A percentile compares a stretch with the other conserved stretches of the same genome.
These are phyloP conservation scores for Cordylochernes scorpioides DNA, from an alignment of 2,888 invertebrate species.

Conservation along the genomic window DNA sequence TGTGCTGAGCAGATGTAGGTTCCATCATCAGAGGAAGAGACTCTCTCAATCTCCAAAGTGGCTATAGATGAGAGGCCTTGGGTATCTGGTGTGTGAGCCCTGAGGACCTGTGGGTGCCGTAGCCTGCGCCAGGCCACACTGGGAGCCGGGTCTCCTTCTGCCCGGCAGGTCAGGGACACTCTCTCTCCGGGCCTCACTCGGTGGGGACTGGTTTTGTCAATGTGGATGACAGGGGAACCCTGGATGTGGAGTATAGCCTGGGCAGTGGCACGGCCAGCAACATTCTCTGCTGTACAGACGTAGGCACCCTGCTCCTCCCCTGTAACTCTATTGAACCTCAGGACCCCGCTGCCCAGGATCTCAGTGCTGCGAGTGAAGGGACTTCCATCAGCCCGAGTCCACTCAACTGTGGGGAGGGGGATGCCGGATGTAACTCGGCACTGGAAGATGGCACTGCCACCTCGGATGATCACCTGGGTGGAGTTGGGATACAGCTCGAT, in stretches of 20 bases:
- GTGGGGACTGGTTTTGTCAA: conserved; percentile 25
- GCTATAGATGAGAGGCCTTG: conserved; percentile 21
- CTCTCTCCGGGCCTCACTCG: conserved; percentile 36
- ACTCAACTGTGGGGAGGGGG: conserved; percentile 46
- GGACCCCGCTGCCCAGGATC: conserved; percentile 36
- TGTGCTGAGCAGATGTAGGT: conserved; percentile 32
- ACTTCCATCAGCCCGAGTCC: conserved; percentile 43
- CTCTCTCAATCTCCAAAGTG: conserved; percentile 30
- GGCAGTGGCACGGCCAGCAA: conserved; percentile 40
- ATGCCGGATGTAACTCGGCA: conserved; percentile 47
- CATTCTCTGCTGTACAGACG: conserved; percentile 54
- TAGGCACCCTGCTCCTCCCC: conserved; percentile 55
- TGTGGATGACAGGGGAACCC: conserved; percentile 20
- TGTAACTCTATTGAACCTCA: conserved; percentile 37
- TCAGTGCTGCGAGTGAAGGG: conserved; percentile 36
- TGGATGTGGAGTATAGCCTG: conserved; percentile 33
- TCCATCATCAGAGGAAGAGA: conserved; percentile 17
- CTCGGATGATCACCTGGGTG: conserved; percentile 35
- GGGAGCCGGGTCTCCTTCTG: conserved; percentile 49
- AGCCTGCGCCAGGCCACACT: conserved; percentile 10
- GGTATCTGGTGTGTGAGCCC: conserved; percentile 3
- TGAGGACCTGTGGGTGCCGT: conserved; percentile 7
- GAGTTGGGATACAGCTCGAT: conserved; percentile 47
- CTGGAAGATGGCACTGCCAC: conserved; percentile 41
- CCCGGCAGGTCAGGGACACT: conserved; percentile 44